Percentiles rank a stretch among this genome's conserved stretches.
Evolutionary conservation across 1,140 invertebrate genomes (phyloP).

Genomic region (Cotesia vestalis): DNA sequence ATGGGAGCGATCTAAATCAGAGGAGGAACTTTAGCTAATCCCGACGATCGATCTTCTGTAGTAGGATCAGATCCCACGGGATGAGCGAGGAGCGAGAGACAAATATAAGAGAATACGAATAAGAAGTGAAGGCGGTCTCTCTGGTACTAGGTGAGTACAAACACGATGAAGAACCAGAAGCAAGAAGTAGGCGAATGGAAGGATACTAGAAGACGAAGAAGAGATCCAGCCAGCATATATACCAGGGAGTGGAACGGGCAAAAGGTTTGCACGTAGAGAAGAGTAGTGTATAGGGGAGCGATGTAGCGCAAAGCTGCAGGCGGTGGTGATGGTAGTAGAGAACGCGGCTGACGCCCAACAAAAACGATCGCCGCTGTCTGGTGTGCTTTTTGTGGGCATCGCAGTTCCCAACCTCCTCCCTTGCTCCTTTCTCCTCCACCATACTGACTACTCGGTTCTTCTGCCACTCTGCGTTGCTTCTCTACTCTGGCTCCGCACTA

Average conservation of each 20-base stretch:
- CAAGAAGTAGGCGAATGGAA: slow-evolving; percentile 30
- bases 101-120: too few species aligned
- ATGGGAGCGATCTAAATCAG: slow-evolving; percentile 4
- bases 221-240: slow-evolving; percentile 39
- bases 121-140: slow-evolving; percentile 28
- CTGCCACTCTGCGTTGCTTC: slow-evolving; percentile 1
- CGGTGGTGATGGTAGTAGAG: slow-evolving; percentile 52
- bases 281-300: slow-evolving; percentile 52
- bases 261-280: slow-evolving; percentile 35
- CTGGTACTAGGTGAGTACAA: slow-evolving; percentile 38
- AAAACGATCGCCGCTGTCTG: slow-evolving; percentile 67
- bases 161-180: slow-evolving; percentile 34
- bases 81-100: not conserved
- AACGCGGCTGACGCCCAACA: slow-evolving; percentile 67
- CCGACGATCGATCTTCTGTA: slow-evolving; percentile 30
- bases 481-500: too few species aligned
- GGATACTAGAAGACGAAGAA: slow-evolving; percentile 32
- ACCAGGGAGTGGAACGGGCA: slow-evolving; percentile 23
- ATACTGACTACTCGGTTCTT: slow-evolving; percentile 5
- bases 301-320: slow-evolving; percentile 66
- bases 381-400: slow-evolving; percentile 65
- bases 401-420: slow-evolving; percentile 62
- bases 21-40: slow-evolving; percentile 23
- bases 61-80: slow-evolving; percentile 32
- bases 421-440: slow-evolving; percentile 39